Evolutionary conservation across 2,797 vertebrate species (phyloP), one percentile per base, ranked within the genome.

Genomic region (Hydrophis major): DNA sequence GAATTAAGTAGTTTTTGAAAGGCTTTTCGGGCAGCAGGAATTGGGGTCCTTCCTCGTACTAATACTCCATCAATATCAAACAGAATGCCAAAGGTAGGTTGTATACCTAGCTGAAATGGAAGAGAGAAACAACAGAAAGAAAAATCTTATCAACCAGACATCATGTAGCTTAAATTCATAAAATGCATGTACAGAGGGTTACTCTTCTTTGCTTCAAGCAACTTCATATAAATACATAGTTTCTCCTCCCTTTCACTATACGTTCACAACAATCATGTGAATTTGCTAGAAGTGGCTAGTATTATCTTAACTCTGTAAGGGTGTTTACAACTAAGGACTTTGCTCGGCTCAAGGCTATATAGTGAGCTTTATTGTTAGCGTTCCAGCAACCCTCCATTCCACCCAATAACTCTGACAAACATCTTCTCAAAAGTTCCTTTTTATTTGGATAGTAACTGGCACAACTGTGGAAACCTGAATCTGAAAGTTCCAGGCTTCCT

Each of bases 1-100:
- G 93, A 66, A 90, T 98, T 97, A 91, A 98, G 95, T 11, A 99
- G 98, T 95, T 98, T 99, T 59, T 92, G 97, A 63, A 99, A 98
- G 57, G 98, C 98, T 69, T 97, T 97, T 22, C 92, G 98, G 56
- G 98, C 98, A 0, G 98, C 98, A 0, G 98, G 98, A 89, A 99
- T 98, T 0, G 98, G 97, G 0, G 98, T 98, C 87, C 96, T 98
- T 0, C 99, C 99, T 4, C 98, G 97, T 0, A 99, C 98, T 66
- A 99, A 95, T 1, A 99, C 99, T 0, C 99, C 99, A 0, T 99
- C 99, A 1, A 99, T 98, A 63, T 99, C 99, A 32, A 99, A 98
- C 53, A 99, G 97, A 87, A 99, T 92, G 0, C 98, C 99, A 4
- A 97, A 98, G 94, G 98, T 96, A 0, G 98, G 98, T 95, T 98